Evolutionary conservation across 2,113 vertebrate species (phyloP), one percentile per base, ranked within the genome.

Genomic region (Neolamprologus caudopunctatus): DNA sequence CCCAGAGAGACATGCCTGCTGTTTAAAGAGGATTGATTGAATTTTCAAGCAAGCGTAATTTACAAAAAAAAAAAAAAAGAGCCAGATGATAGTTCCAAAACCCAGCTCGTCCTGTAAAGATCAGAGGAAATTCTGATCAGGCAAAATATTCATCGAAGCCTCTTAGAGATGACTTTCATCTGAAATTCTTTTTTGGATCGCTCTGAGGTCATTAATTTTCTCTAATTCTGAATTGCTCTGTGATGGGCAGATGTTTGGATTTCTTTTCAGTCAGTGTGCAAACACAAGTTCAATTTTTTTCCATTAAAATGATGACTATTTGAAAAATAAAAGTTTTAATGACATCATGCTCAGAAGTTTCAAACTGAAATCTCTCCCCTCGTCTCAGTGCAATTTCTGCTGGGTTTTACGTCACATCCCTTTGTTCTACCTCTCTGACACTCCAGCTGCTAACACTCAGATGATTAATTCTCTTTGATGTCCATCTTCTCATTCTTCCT

Each of bases 381-480:
- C 28, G 2, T 80, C 73, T 85, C 40, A 58, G n/a, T 55, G 47
- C 16, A 14, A 16, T 53, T 58, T 84, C 73, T 78, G 35, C 24
- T 6, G 75, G 13, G 8, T 80, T 91, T 66, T 81, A 55, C 24
- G 12, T 66, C 81, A 10, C 40, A n/a, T 47, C 37, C 45, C 71
- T 90, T 91, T 92, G 85, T 89, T 91, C 81, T 55, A 31, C 47
- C 55, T 87, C 50, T 83, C 45, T 55, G 80, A 83, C 83, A 45
- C 88, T 83, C 68, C 54, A 66, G 75, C 55, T 79, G 47, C 83
- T 68, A 61, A 58, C 58, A 47, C 89, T 84, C 81, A 75, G 71
- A 89, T 92, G 89, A 94, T 92, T 87, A 33, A 90, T 90, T 93
- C 90, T 89, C 79, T 91, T 89, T 93, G 47, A 93, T 87, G 81